Conservation (phyloP, 2,888 invertebrate genomes). For the Mimas tiliae region DNA sequence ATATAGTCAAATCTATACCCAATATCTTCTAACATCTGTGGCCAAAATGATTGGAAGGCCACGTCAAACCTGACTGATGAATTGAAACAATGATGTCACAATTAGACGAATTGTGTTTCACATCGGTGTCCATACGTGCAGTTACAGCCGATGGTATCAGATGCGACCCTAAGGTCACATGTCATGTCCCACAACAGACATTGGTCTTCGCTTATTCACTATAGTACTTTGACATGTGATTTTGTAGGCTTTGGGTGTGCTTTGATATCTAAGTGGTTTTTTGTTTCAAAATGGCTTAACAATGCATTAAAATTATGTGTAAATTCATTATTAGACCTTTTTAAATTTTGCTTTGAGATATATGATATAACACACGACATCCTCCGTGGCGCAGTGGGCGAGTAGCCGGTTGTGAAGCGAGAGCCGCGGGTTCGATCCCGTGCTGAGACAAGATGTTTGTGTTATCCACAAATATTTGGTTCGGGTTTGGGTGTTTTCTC, state of each 20-base stretch:
- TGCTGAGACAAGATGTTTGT: too few species aligned
- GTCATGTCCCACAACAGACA: background rate
- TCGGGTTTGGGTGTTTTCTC: too few species aligned
- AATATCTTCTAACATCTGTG: slow-evolving; percentile 5
- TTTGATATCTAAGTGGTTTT: background rate
- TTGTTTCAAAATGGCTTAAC: background rate
- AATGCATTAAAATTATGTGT: background rate
- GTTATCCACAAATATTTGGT: too few species aligned
- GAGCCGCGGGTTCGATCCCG: too few species aligned
- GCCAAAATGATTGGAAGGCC: slow-evolving; percentile 57
- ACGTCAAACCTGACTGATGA: slow-evolving; percentile 69
- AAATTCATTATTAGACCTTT: too few species aligned
- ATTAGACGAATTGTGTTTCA: slow-evolving; percentile 57
- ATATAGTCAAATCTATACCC: background rate
- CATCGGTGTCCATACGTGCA: slow-evolving; percentile 49
- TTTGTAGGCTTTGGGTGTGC: background rate
- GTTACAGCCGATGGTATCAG: slow-evolving; percentile 64
- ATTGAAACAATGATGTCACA: slow-evolving; percentile 79
- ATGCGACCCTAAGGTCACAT: slow-evolving; percentile 28
- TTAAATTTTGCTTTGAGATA: too few species aligned
- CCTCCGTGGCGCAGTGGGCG: too few species aligned
- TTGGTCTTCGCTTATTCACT: slow-evolving; percentile 15
- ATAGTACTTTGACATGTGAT: slow-evolving; percentile 1
- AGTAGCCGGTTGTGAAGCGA: too few species aligned
- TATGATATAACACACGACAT: too few species aligned